phyloP scores from a whole-genome alignment of 2,797 vertebrate genomes.

The Macrochelys suwanniensis region DNA sequence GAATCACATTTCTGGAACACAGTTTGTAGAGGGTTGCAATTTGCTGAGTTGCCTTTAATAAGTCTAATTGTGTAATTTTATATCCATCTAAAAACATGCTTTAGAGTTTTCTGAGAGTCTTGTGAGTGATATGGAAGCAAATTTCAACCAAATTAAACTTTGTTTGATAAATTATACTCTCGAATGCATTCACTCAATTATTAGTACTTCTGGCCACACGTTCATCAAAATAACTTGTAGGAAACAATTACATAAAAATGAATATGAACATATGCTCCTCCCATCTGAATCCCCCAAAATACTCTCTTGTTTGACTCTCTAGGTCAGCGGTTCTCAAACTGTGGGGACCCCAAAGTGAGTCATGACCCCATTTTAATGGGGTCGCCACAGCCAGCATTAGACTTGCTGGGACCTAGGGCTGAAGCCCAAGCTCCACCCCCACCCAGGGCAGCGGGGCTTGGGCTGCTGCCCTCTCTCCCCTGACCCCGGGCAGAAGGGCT shows the following conservation, averaged over 20 bases:
- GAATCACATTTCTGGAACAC: not conserved
- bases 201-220: not conserved
- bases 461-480: too few species aligned
- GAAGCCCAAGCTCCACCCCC: too few species aligned
- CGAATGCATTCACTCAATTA: not conserved
- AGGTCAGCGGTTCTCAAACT: not conserved
- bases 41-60: conserved; percentile 17
- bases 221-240: not conserved
- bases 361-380: too few species aligned
- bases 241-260: not conserved
- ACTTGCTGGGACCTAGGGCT: too few species aligned
- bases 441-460: too few species aligned
- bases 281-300: not conserved
- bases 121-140: not conserved
- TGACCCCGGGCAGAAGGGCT: too few species aligned
- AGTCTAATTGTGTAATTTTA: conserved; percentile 18
- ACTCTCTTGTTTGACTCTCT: too few species aligned
- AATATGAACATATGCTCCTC: not conserved
- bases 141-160: not conserved
- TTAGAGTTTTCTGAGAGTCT: not conserved
- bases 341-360: too few species aligned
- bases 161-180: not conserved
- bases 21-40: conserved; percentile 28
- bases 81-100: not conserved
- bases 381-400: too few species aligned